Conservation (phyloP, 2,888 invertebrate species). For the Sclerodermus sp. region DNA sequence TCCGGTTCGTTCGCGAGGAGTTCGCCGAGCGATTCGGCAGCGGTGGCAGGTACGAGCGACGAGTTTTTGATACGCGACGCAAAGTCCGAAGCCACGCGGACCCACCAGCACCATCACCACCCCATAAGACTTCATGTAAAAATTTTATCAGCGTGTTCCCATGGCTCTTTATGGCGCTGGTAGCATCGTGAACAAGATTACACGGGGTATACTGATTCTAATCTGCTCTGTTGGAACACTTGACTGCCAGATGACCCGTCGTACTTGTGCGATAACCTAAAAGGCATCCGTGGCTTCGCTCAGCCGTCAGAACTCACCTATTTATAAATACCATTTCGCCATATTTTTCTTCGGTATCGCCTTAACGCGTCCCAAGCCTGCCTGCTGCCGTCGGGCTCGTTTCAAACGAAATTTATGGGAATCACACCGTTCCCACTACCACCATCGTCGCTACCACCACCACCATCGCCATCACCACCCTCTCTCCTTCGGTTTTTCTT, state of each 20-base stretch:
- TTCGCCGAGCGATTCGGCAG: too few species aligned
- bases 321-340: slow-evolving; percentile 49
- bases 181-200: slow-evolving; percentile 47
- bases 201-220: slow-evolving; percentile 30
- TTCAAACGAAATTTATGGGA: too few species aligned
- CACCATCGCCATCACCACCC: too few species aligned
- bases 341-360: slow-evolving; percentile 26
- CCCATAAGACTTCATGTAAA: too few species aligned
- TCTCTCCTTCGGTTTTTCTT: too few species aligned
- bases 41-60: too few species aligned
- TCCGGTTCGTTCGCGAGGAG: too few species aligned
- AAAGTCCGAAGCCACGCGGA: too few species aligned
- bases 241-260: slow-evolving; percentile 58
- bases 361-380: too few species aligned
- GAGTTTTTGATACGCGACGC: too few species aligned
- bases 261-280: slow-evolving; percentile 56
- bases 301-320: slow-evolving; percentile 55
- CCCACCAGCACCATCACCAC: too few species aligned
- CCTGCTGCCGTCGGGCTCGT: not conserved
- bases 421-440: too few species aligned
- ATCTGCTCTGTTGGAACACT: slow-evolving; percentile 50
- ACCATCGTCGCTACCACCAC: not conserved
- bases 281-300: slow-evolving; percentile 54
- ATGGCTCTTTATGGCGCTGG: slow-evolving; percentile 50
- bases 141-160: slow-evolving; percentile 52